Conservation (phyloP, 2,888 invertebrate genomes). For the Pristionchus mayeri region DNA sequence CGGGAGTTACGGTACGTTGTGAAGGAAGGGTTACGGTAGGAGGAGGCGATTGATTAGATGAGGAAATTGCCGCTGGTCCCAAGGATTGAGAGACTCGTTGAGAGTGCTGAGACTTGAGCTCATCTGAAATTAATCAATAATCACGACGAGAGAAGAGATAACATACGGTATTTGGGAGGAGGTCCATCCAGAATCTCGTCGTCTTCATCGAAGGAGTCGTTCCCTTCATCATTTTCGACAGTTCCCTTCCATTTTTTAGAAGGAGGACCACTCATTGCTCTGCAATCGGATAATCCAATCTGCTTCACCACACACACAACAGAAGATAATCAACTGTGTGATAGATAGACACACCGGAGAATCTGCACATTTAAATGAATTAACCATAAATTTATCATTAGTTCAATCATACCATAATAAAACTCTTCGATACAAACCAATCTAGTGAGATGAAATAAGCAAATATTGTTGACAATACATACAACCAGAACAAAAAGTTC, state of each 20-base stretch:
- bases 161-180: not conserved
- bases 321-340: not conserved
- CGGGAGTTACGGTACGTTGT: not conserved
- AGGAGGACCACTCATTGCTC: conserved; percentile 14
- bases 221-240: not conserved
- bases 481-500: not conserved
- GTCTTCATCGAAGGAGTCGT: conserved; percentile 44
- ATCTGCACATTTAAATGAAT: not conserved
- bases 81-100: not conserved
- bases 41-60: not conserved
- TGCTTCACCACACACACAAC: not conserved
- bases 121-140: not conserved
- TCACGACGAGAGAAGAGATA: not conserved
- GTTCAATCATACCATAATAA: not conserved
- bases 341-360: not conserved
- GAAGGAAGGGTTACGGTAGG: not conserved
- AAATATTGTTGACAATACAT: not conserved
- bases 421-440: not conserved
- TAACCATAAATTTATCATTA: not conserved
- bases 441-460: not conserved
- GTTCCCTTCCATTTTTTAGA: not conserved
- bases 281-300: not conserved
- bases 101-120: not conserved
- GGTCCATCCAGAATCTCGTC: conserved; percentile 18
- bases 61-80: not conserved